Base-by-base conservation (phyloP, 2,888 invertebrate genomes). In the Dione vanillae region DNA sequence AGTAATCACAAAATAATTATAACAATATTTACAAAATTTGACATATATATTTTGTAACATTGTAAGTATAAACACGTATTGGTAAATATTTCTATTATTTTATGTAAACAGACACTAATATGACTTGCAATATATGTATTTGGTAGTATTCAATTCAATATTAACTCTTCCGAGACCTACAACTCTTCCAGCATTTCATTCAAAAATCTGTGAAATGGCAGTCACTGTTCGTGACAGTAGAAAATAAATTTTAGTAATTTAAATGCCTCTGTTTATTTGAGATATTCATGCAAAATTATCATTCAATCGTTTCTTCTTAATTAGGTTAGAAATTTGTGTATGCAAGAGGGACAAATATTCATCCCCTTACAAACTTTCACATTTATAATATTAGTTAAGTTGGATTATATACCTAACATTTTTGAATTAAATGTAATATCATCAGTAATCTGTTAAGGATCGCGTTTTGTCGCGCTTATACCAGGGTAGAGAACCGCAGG, bases 201-300 rank as follows among this genome's bases (percentile, higher is more conserved):
- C 66, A 68, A 68, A 64, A 64, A 67, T 62, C 62, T 68, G 65
- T 47, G 61, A 74, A 72, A 72, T 72, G 72, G 70, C 67, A 62
- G 66, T 71, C 47, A 62, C 71, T 74, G 72, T 35, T 58, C 68
- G 68, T 72, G 72, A 72, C 74, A 72, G 59, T 49, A 67, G 67
- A 67, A 70, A 65, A 72, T 70, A 66, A 70, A 62, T 74, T 70
- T 66, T 56, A 67, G 49, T 54, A 61, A 35, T 70, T 71, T 51
- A 27, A 56, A 35, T 67, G n/a, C 40, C 19, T 7, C 67, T 51
- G 12, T 67, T 51, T 59, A 59, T 40, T 51, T 41, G 51, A 59
- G 59, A 59, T 41, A 27, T 40, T 16, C 35, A n/a, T n/a, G 27
- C 40, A 20, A 69, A 43, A 54, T n/a, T n/a, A n/a, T n/a, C n/a